Evolutionary conservation across 2,888 invertebrate genomes (phyloP).

Genomic region (Epinotia demarniana): DNA sequence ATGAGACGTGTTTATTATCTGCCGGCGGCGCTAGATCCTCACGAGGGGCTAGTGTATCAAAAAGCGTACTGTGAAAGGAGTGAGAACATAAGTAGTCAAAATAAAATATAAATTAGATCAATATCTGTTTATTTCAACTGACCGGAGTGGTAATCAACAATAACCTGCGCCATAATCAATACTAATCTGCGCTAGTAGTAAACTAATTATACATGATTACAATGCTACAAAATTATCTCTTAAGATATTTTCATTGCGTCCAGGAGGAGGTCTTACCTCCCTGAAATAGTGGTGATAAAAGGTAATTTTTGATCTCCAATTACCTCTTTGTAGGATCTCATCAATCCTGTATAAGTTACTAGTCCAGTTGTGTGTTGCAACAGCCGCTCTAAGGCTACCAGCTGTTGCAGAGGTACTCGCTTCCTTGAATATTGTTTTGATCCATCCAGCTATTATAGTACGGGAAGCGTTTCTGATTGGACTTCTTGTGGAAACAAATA

Average conservation of each 20-base stretch:
- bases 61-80: too few species aligned
- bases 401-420: not conserved
- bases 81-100: too few species aligned
- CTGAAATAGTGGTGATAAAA: slow-evolving; percentile 2
- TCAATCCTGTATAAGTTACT: not conserved
- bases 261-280: not conserved
- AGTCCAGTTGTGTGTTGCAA: slow-evolving; percentile 5
- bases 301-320: slow-evolving; percentile 2
- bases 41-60: too few species aligned
- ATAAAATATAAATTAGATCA: too few species aligned
- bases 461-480: not conserved
- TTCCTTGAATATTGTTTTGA: slow-evolving; percentile 17
- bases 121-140: too few species aligned
- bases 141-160: not conserved
- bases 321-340: not conserved
- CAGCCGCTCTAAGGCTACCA: slow-evolving; percentile 6
- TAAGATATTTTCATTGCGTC: not conserved
- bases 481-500: slow-evolving; percentile 8
- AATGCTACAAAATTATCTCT: not conserved
- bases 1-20: too few species aligned
- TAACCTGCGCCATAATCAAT: not conserved
- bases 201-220: not conserved
- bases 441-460: slow-evolving; percentile 15
- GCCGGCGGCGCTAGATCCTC: too few species aligned
- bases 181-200: not conserved